Conservation (phyloP, 2,797 vertebrate species). For the Clamator glandarius region DNA sequence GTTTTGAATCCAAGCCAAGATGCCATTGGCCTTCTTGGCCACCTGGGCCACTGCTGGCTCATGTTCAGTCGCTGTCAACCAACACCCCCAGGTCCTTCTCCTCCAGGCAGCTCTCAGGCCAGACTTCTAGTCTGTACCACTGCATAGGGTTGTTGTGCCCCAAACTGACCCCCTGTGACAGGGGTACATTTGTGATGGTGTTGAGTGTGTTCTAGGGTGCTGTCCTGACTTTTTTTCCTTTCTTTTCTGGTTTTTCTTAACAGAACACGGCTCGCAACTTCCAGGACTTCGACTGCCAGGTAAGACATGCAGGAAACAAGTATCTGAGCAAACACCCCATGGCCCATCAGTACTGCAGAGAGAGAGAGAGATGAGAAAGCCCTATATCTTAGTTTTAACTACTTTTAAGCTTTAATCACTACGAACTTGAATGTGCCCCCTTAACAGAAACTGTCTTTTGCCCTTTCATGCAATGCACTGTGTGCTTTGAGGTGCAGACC, state of each 20-base stretch:
- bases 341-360: neutral
- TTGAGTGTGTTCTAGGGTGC: conserved; percentile 10
- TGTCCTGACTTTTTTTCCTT: neutral
- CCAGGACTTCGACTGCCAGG: conserved; percentile 95
- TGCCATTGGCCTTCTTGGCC: too few relatives aligned
- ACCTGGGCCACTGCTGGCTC: too few relatives aligned
- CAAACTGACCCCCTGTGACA: too few relatives aligned
- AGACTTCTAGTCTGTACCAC: too few relatives aligned
- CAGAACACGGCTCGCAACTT: conserved; percentile 90
- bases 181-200: neutral
- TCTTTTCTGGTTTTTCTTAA: conserved; percentile 58
- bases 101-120: too few relatives aligned
- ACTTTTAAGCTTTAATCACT: neutral
- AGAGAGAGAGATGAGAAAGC: neutral
- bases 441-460: neutral
- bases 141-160: too few relatives aligned
- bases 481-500: neutral
- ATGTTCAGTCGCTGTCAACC: too few relatives aligned
- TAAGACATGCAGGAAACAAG: conserved; percentile 63
- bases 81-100: too few relatives aligned
- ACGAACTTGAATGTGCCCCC: neutral
- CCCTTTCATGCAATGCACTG: neutral
- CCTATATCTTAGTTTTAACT: neutral
- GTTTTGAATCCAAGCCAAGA: too few relatives aligned
- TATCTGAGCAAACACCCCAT: neutral